phyloP scores from a whole-genome alignment of 2,113 vertebrate genomes.

The Garra rufa region DNA sequence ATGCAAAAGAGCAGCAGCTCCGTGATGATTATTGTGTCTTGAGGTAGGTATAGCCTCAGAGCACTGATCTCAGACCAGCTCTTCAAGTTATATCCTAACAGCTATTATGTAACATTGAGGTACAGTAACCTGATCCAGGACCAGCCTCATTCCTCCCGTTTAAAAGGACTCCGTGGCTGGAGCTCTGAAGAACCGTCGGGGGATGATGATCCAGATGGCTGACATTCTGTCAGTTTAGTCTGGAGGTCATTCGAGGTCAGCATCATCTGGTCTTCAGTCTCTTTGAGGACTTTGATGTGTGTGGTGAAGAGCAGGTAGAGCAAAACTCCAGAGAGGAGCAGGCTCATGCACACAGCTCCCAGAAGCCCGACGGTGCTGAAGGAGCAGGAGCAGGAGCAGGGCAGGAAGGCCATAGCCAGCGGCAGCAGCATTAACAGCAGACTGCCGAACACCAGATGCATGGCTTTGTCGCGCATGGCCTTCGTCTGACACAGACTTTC shows the following conservation, averaged over 20 bases:
- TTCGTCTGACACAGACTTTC: slow-evolving; percentile 71
- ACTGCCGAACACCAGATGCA: slow-evolving; percentile 71
- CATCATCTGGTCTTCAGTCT: slow-evolving; percentile 74
- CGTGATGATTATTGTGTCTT: background rate
- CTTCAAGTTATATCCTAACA: slow-evolving; percentile 2
- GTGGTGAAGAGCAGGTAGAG: slow-evolving; percentile 76
- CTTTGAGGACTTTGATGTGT: slow-evolving; percentile 76
- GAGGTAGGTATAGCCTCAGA: slow-evolving; percentile 28
- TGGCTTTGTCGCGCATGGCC: slow-evolving; percentile 62
- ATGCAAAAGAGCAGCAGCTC: background rate
- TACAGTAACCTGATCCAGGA: slow-evolving; percentile 10
- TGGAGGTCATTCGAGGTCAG: slow-evolving; percentile 65
- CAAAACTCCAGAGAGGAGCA: slow-evolving; percentile 63
- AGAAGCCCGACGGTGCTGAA: background rate
- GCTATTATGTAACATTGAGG: slow-evolving; percentile 29
- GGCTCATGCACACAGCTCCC: slow-evolving; percentile 39
- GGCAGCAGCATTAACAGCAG: slow-evolving; percentile 72
- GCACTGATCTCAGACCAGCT: slow-evolving; percentile 6
- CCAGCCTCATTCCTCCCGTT: slow-evolving; percentile 20
- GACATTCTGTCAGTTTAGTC: slow-evolving; percentile 43
- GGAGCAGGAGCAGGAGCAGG: slow-evolving; percentile 67
- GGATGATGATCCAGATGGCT: background rate
- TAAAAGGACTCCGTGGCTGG: background rate
- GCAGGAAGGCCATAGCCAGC: slow-evolving; percentile 52
- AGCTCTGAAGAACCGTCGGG: background rate